phyloP scores from a whole-genome alignment of 2,113 vertebrate species.

The Hyaena hyaena region DNA sequence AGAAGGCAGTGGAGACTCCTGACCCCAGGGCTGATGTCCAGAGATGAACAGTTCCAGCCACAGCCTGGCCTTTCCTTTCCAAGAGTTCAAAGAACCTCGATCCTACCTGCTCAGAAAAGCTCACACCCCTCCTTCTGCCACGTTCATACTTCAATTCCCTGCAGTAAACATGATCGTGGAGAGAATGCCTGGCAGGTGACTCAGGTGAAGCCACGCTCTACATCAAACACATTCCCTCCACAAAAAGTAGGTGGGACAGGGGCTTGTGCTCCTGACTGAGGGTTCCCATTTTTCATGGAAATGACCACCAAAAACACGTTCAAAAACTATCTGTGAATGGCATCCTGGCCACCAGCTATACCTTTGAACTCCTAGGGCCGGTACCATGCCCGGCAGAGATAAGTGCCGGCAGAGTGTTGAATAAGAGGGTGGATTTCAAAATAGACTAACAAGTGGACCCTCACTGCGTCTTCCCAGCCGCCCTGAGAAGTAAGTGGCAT shows the following conservation, averaged over 20 bases:
- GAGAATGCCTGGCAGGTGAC: neutral
- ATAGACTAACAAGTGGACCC: rapidly evolving
- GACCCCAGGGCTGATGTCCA: neutral
- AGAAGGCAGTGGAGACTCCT: neutral
- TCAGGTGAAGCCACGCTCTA: neutral
- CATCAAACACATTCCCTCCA: neutral
- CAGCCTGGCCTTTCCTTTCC: neutral
- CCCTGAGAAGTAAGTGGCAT: rapidly evolving
- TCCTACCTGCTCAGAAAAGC: neutral
- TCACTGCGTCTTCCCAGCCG: neutral
- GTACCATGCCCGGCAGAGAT: rapidly evolving
- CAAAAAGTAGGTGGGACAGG: rapidly evolving
- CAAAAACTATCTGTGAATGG: neutral
- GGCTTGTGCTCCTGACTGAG: rapidly evolving
- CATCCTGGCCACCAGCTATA: neutral
- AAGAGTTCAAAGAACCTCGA: neutral
- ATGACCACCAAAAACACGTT: neutral
- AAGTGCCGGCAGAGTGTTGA: rapidly evolving
- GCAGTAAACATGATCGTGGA: neutral
- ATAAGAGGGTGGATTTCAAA: neutral
- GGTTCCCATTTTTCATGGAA: neutral
- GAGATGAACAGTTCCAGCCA: neutral
- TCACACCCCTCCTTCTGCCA: neutral
- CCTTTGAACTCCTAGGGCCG: neutral
- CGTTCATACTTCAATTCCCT: rapidly evolving